Conservation (phyloP, 2,888 invertebrate species). For the Pyrocoelia pectoralis region DNA sequence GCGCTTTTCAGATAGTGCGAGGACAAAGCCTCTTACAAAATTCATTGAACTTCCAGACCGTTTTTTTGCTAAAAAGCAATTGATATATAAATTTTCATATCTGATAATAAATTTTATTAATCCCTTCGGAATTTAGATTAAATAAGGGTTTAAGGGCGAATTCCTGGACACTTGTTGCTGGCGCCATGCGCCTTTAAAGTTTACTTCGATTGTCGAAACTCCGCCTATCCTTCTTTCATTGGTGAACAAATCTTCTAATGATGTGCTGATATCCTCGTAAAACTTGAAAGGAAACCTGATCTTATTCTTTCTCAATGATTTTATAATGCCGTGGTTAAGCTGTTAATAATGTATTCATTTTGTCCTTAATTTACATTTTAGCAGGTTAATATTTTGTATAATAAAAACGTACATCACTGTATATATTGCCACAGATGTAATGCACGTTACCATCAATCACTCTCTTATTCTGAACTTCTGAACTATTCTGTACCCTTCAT, state of each 20-base stretch:
- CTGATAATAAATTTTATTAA: not conserved
- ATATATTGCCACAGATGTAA: too few relatives aligned
- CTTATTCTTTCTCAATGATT: slow-evolving; percentile 18
- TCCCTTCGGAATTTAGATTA: not conserved
- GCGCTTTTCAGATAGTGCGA: not conserved
- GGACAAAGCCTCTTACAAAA: too few relatives aligned
- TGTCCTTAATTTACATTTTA: too few relatives aligned
- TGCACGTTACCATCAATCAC: too few relatives aligned
- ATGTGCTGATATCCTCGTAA: slow-evolving; percentile 49
- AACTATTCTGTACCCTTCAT: too few relatives aligned
- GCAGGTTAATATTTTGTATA: too few relatives aligned
- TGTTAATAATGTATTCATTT: not conserved
- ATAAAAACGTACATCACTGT: too few relatives aligned
- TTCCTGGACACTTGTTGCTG: slow-evolving; percentile 54
- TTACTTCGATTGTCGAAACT: slow-evolving; percentile 55
- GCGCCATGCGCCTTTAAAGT: slow-evolving; percentile 52
- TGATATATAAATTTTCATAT: not conserved
- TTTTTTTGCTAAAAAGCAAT: not conserved
- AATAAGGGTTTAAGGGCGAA: slow-evolving; percentile 22
- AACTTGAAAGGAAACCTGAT: slow-evolving; percentile 26
- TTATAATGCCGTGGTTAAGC: not conserved
- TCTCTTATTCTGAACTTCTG: too few relatives aligned
- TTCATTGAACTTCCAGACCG: not conserved
- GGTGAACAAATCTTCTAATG: slow-evolving; percentile 52
- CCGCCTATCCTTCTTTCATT: slow-evolving; percentile 53